Evolutionary conservation across 2,797 vertebrate species (phyloP).

Genomic region (Agapornis canus): DNA sequence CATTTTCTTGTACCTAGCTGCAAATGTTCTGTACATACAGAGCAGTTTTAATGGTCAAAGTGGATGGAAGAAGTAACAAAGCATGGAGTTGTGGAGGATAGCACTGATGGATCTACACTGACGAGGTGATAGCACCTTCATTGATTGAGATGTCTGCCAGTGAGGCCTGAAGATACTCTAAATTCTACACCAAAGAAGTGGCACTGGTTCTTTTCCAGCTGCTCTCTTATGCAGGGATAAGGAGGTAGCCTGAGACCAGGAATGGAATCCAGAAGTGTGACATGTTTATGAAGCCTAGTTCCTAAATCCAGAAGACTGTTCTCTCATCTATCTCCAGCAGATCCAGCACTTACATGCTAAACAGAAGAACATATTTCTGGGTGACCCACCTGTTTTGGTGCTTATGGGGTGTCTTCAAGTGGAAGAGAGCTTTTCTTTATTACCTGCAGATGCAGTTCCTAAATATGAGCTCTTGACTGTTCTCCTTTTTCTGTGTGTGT

Average conservation of each 20-base stretch:
- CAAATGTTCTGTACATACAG: not conserved
- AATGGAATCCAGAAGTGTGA: not conserved
- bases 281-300: not conserved
- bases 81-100: accelerated
- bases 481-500: not conserved
- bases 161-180: not conserved
- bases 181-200: not conserved
- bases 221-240: not conserved
- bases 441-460: not conserved
- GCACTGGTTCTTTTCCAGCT: not conserved
- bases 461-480: not conserved
- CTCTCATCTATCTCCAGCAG: not conserved
- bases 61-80: not conserved
- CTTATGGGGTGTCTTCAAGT: not conserved
- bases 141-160: not conserved
- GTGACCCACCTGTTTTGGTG: not conserved
- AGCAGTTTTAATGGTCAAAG: not conserved
- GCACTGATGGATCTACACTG: not conserved
- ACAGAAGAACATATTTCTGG: not conserved
- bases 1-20: not conserved
- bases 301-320: not conserved
- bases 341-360: not conserved
- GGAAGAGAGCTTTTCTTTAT: not conserved
- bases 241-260: not conserved
- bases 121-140: not conserved